Evolutionary conservation across 2,888 invertebrate species (phyloP), one percentile per base, ranked within the genome.

Genomic region (Diadegma fenestrale): DNA sequence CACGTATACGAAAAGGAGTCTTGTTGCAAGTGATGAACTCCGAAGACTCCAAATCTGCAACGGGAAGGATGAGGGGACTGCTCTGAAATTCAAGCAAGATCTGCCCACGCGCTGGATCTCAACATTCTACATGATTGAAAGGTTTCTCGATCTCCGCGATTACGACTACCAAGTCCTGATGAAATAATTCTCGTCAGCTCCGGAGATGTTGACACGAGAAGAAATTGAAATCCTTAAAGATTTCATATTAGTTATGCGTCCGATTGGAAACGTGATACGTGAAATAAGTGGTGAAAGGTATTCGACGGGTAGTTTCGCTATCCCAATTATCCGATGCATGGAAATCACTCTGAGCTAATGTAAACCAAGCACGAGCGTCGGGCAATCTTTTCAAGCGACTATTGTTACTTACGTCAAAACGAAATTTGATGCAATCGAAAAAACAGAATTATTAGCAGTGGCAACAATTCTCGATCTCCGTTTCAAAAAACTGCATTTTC

Each of bases 381-480:
- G 69, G 12, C 33, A 76, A 75, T 30, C 22, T 30, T 48, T 69
- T 4, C 19, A 68, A 26, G 12, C 43, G 26, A 7, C 43, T 17
- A 51, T 79, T 37, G 26, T 69, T 33, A 30, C 58, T 17, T 8
- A 69, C 63, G 22, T 86, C 84, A 7, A 82, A 82, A 37, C 51
- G n/a, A 45, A 75, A 58, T 66, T 41, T 37, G 17, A 64, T 10
- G 71, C 78, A 48, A 61, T 83, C 72, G 85, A 86, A 72, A 22
- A n/a, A 33, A 17, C 10, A 68, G 22, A 71, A 51, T 22, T 87
- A 10, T 45, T 88, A 43, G 80, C 86, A 30, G 37, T 85, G 5
- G 64, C 88, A 8, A 84, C 78, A 12, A 64, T 88, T 41, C 58
- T 88, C 43, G 89, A 89, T 80, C 88, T 88, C n/a, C 84, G 88